phyloP scores from a whole-genome alignment of 2,113 vertebrate genomes.

The Heptranchias perlo region DNA sequence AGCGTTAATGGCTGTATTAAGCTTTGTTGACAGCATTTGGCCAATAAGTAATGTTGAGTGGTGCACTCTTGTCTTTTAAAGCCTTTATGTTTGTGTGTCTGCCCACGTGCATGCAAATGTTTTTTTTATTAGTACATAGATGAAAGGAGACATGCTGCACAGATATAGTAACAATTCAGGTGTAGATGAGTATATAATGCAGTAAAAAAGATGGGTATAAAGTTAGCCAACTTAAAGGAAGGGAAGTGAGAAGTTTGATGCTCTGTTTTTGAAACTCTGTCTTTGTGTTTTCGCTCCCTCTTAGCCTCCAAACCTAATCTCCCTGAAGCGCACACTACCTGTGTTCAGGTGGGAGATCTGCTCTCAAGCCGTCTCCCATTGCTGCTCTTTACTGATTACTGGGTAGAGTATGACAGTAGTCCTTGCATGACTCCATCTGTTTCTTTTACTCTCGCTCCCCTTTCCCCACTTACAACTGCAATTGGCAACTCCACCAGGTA shows the following conservation, averaged over 20 bases:
- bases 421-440: background rate
- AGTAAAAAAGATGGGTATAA: background rate
- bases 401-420: background rate
- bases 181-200: background rate
- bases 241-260: background rate
- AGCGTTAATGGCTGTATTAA: background rate
- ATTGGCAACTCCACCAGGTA: background rate
- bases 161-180: background rate
- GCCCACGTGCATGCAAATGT: background rate
- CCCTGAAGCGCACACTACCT: background rate
- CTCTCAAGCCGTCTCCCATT: background rate
- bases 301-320: background rate
- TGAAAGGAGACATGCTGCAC: background rate
- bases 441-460: background rate
- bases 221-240: background rate
- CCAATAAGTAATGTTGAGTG: background rate
- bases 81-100: background rate
- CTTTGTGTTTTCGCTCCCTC: background rate
- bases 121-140: background rate
- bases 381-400: background rate
- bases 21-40: background rate
- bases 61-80: background rate
- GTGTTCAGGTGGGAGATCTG: background rate
- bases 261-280: background rate
- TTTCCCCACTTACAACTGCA: background rate